These are phyloP conservation scores for Copsychus sechellarum DNA, from an alignment of 2,113 vertebrate genomes.

Conservation along the genomic window DNA sequence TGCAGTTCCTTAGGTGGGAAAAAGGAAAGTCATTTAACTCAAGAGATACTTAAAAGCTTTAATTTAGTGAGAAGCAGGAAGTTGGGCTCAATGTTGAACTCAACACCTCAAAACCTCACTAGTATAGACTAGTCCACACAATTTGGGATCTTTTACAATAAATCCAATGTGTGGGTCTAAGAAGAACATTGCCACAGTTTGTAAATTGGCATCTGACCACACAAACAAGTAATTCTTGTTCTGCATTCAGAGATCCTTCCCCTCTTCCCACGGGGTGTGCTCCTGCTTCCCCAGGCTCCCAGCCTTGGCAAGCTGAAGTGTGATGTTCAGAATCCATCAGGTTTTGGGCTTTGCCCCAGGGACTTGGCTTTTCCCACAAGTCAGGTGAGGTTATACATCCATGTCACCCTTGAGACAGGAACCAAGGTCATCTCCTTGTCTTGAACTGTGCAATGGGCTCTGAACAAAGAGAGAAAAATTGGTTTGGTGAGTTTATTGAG, in stretches of 20 bases:
- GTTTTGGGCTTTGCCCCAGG: rapidly evolving
- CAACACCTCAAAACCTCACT: not conserved
- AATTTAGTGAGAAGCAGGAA: not conserved
- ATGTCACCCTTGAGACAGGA: not conserved
- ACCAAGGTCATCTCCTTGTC: not conserved
- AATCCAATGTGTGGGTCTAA: rapidly evolving
- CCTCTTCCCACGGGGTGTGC: rapidly evolving
- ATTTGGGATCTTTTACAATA: not conserved
- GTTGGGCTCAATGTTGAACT: not conserved
- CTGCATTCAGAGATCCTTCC: not conserved
- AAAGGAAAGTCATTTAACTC: not conserved
- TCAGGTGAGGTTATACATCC: not conserved
- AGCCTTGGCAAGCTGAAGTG: not conserved
- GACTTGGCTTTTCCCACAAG: not conserved
- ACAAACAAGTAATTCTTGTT: not conserved
- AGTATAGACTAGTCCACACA: not conserved
- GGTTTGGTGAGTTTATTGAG: not conserved
- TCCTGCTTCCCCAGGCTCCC: not conserved
- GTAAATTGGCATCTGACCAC: not conserved
- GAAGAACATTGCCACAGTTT: not conserved
- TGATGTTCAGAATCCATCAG: not conserved
- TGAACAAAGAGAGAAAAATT: not conserved
- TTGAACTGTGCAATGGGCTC: not conserved
- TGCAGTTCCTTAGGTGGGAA: not conserved
- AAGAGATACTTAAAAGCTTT: not conserved